phyloP scores from a whole-genome alignment of 2,888 invertebrate genomes.

The Lasioglossum figueresi region DNA sequence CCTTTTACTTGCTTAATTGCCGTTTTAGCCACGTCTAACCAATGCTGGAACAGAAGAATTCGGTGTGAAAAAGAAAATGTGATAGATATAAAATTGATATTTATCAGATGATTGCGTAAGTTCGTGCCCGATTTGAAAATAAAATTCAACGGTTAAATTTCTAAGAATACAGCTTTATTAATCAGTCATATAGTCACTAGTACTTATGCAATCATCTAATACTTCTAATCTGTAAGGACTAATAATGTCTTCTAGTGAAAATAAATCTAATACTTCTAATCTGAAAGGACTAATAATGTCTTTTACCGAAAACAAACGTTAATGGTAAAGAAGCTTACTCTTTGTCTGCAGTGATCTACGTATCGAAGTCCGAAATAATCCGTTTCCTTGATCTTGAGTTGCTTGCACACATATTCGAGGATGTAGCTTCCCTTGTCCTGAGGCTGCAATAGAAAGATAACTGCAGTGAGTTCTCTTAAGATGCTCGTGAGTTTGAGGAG shows the following conservation, averaged over 20 bases:
- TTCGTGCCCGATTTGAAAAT: too few species aligned
- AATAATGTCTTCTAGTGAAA: neutral
- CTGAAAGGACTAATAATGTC: neutral
- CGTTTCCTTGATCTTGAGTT: slow-evolving; percentile 95
- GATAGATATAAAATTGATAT: neutral
- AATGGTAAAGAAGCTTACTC: slow-evolving; percentile 87
- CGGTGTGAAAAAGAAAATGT: neutral
- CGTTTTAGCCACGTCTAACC: slow-evolving; percentile 96
- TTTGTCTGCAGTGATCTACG: slow-evolving; percentile 94
- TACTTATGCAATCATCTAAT: too few species aligned
- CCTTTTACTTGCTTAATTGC: slow-evolving; percentile 97
- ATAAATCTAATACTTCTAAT: too few species aligned
- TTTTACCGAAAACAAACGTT: too few species aligned
- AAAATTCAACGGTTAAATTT: too few species aligned
- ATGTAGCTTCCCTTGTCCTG: slow-evolving; percentile 95
- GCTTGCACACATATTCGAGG: slow-evolving; percentile 95
- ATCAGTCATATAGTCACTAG: too few species aligned
- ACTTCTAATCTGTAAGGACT: too few species aligned
- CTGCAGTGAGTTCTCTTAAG: slow-evolving; percentile 4
- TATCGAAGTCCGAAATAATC: slow-evolving; percentile 97
- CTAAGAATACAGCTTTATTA: too few species aligned
- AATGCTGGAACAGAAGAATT: slow-evolving; percentile 89
- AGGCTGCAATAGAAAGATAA: slow-evolving; percentile 87
- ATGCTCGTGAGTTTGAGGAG: neutral
- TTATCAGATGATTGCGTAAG: neutral